Evolutionary conservation across 1,140 invertebrate species (phyloP), one percentile per base, ranked within the genome.

Genomic region (Drosophila truncata): DNA sequence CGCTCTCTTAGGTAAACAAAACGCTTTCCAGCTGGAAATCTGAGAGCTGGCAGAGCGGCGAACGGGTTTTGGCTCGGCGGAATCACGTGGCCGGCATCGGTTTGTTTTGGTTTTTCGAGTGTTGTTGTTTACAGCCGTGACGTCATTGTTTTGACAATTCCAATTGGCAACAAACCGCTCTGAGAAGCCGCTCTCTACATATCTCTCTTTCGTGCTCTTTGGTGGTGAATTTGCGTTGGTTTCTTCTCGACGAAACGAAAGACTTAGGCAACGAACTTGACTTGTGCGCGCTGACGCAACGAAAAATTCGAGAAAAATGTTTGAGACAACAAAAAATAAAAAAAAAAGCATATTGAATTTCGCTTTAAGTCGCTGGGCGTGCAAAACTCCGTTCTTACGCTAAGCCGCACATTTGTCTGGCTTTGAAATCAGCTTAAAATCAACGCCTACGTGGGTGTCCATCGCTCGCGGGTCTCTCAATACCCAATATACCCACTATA

Each of bases 391-490:
- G 74, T 78, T 84, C 78, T 90, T 81, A 61, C 47, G 77, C 69
- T 84, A 80, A 87, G 83, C 77, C 84, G 54, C 80, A 78, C 84
- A 88, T 88, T 88, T 88, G 85, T 88, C 84, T 88, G 85, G 84
- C 84, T 90, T 90, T 88, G 85, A 91, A 88, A 90, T 85, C 81
- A 88, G 85, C 85, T 88, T 88, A 90, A 88, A 88, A 91, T 88
- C 85, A 90, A 85, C 85, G 84, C 84, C 84, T 78, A 87, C 84
- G 84, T 88, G 84, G 84, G 84, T 88, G 85, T 88, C 69, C 83
- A 37, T 46, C 62, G 35, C 27, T 39, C 58, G 3, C 9, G 13
- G 18, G 27, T 35, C 61, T 65, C 59, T 73, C n/a, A n/a, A n/a
- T n/a, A n/a, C n/a, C 70, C 50, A 46, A 20, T 46, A 46, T 46